Conservation (phyloP, 2,797 vertebrate species). For the Pampus argenteus region DNA sequence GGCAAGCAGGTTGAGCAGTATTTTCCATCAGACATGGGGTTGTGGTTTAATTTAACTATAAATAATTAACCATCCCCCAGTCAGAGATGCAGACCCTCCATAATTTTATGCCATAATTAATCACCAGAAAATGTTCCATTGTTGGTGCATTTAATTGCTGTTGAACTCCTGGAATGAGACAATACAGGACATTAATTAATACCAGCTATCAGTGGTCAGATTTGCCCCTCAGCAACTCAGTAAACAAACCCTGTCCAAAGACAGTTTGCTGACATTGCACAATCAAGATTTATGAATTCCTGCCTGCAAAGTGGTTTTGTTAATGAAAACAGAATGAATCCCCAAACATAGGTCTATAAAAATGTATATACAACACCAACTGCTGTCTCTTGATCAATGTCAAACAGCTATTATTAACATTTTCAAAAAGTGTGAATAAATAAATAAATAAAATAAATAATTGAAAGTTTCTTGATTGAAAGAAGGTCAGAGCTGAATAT, state of each 20-base stretch:
- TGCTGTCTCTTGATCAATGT: conserved; percentile 75
- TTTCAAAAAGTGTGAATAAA: too few relatives aligned
- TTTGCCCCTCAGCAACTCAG: conserved; percentile 62
- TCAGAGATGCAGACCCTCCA: conserved; percentile 66
- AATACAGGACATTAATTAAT: conserved; percentile 81
- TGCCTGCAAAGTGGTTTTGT: conserved; percentile 60
- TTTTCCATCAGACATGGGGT: conserved; percentile 67
- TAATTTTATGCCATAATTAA: conserved; percentile 78
- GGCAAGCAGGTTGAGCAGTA: conserved; percentile 59
- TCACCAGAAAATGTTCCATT: conserved; percentile 69
- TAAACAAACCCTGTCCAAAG: conserved; percentile 71
- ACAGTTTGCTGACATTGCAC: conserved; percentile 70
- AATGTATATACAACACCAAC: conserved; percentile 72
- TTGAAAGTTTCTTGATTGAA: too few relatives aligned
- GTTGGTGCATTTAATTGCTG: conserved; percentile 75
- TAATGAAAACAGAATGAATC: conserved; percentile 73
- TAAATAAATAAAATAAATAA: too few relatives aligned
- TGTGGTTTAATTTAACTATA: conserved; percentile 70
- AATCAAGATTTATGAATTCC: conserved; percentile 77
- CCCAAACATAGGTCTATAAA: conserved; percentile 44
- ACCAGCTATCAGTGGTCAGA: conserved; percentile 74
- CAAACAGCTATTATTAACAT: conserved; percentile 64
- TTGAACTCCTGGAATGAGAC: conserved; percentile 69
- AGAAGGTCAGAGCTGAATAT: conserved; percentile 67
- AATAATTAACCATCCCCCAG: conserved; percentile 77